phyloP scores from a whole-genome alignment of 2,797 vertebrate genomes.

The Rhabdomys pumilio region DNA sequence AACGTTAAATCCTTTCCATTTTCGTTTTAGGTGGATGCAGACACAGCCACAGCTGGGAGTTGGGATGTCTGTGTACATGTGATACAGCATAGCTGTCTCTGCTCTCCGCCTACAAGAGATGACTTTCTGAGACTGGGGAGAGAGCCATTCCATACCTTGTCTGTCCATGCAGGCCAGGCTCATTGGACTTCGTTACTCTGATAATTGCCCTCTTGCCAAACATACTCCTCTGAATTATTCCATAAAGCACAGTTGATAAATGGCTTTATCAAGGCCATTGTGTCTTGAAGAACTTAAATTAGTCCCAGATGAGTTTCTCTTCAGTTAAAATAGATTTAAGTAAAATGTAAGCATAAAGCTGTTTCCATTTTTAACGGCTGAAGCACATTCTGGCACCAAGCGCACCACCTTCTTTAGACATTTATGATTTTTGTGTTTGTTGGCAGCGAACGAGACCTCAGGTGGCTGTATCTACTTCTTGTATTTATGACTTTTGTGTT shows the following conservation, averaged over 20 bases:
- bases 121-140: conserved; percentile 59
- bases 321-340: conserved; percentile 87
- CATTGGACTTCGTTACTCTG: conserved; percentile 79
- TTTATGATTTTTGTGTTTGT: conserved; percentile 87
- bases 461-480: conserved; percentile 78
- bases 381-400: conserved; percentile 88
- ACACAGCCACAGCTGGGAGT: neutral
- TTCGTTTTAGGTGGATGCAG: conserved; percentile 6
- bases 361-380: conserved; percentile 85
- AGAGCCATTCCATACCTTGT: neutral
- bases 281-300: conserved; percentile 87
- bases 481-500: conserved; percentile 80
- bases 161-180: conserved; percentile 72
- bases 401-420: conserved; percentile 89
- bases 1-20: conserved; percentile 16
- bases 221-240: conserved; percentile 85
- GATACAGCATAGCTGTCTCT: neutral
- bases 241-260: conserved; percentile 86
- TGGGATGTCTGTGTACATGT: neutral
- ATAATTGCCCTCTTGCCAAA: conserved; percentile 84
- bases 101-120: conserved; percentile 10
- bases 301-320: conserved; percentile 87
- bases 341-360: conserved; percentile 91
- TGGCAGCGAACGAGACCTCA: conserved; percentile 79
- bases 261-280: conserved; percentile 87